Conservation (phyloP, 1,140 invertebrate species). For the Drosophila sp. region DNA sequence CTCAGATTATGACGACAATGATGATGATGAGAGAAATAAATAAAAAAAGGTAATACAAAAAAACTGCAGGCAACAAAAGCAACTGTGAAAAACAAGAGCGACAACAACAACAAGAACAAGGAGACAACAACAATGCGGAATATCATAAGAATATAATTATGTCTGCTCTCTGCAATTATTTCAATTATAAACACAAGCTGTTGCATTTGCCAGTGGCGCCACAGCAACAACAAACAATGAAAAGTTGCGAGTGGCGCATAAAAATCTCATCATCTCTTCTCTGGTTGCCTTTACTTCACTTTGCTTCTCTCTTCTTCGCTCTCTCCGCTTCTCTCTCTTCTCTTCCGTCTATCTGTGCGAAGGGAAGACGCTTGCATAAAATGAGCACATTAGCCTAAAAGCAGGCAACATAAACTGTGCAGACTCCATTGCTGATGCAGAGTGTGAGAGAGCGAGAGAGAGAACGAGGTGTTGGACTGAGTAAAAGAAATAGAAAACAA, state of each 20-base stretch:
- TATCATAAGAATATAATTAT: constrained; percentile 66
- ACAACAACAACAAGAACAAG: constrained; percentile 10
- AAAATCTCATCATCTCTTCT: constrained; percentile 57
- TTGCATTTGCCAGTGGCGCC: constrained; percentile 53
- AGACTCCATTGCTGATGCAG: constrained; percentile 12
- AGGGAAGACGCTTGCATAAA: constrained; percentile 50
- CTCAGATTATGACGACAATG: constrained; percentile 38
- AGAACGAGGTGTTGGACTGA: constrained; percentile 48
- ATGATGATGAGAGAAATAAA: constrained; percentile 36
- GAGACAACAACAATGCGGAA: constrained; percentile 18
- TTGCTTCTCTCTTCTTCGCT: constrained; percentile 8
- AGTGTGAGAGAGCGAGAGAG: background rate
- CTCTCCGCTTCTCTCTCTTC: background rate
- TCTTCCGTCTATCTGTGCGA: background rate
- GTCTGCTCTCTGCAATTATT: constrained; percentile 71
- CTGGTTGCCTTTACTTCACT: too few relatives aligned
- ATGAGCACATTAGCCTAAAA: constrained; percentile 72
- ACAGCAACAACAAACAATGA: constrained; percentile 53
- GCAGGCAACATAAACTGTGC: constrained; percentile 46
- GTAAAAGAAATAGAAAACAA: constrained; percentile 37
- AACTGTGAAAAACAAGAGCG: background rate
- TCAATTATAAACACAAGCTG: constrained; percentile 76
- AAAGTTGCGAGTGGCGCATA: constrained; percentile 53
- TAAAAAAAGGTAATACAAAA: constrained; percentile 19
- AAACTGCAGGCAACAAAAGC: constrained; percentile 19